phyloP scores from a whole-genome alignment of 2,113 vertebrate species.

The Probosciger aterrimus region DNA sequence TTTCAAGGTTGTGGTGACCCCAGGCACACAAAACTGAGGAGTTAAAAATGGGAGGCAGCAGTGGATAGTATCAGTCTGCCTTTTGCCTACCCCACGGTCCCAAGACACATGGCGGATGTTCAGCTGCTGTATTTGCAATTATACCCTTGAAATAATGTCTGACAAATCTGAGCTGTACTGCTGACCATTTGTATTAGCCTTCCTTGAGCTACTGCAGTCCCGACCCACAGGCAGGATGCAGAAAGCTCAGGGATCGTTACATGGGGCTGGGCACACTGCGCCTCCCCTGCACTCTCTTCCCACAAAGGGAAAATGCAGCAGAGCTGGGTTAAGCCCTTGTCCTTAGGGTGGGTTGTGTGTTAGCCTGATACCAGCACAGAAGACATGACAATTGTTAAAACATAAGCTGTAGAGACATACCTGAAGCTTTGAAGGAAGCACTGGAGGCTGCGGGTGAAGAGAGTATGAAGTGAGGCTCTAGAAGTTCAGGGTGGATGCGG shows the following conservation, averaged over 20 bases:
- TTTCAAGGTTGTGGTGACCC: background rate
- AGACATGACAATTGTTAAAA: background rate
- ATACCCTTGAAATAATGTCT: background rate
- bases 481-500: background rate
- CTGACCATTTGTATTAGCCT: background rate
- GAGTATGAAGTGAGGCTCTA: background rate
- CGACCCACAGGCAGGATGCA: background rate
- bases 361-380: background rate
- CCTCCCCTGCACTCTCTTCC: background rate
- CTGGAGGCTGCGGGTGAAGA: fast-evolving
- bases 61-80: background rate
- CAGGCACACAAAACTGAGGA: background rate
- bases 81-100: background rate
- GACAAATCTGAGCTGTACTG: background rate
- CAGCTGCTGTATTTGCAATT: background rate
- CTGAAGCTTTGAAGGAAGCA: background rate
- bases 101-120: background rate
- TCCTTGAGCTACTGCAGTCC: background rate
- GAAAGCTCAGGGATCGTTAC: fast-evolving
- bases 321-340: background rate
- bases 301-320: background rate
- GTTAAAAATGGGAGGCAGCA: background rate
- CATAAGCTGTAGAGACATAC: background rate
- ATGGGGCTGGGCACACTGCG: fast-evolving
- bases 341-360: background rate